Base-by-base conservation (phyloP, 1,140 invertebrate species). In the Orchestia grillus region DNA sequence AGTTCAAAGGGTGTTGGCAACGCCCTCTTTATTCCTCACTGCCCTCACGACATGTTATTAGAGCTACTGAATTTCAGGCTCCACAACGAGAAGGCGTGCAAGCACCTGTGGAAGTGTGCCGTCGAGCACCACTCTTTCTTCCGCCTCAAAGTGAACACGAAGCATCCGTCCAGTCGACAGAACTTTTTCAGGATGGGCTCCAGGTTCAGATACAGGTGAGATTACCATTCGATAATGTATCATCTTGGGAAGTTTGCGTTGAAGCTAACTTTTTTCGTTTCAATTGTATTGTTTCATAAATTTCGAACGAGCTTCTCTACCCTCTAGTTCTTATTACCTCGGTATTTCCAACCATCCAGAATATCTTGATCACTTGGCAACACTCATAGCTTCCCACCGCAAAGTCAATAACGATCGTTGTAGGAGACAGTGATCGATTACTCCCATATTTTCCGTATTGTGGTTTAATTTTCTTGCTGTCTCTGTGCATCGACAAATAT, bases 41-140 rank as follows among this genome's bases (percentile, higher is more conserved):
- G 62, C 36, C 1, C 62, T 3, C 62, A 8, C 62, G 3, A 23
- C 1, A 1, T 77, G 28, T 19, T 77, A 1, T 36, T n/a, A n/a
- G 3, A 77, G 11, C 28, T 23, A 3, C 36, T 36, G 28, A 23
- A 36, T 77, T 98, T 97, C 97, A 98, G 98, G 95, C 97, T 99
- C 95, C 98, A 98, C 87, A 99, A 99, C 97, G 99, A 99, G 97
- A 99, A 99, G 97, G 99, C 99, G 0, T 99, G 99, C 97, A 99
- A 99, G 97, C 99, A 99, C 97, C 97, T 99, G 96, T 99, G 99
- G 99, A 99, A 99, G 97, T 99, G 99, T 98, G 99, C 99, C 43
- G 99, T 99, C 0, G 99, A 99, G 97, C 99, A 99, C 98, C 99
- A 99, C 97, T 99, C 99, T 0, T 99, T 99, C 98, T 99, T 99